Evolutionary conservation across 2,888 invertebrate species (phyloP).

Genomic region (Rhagonycha fulva): DNA sequence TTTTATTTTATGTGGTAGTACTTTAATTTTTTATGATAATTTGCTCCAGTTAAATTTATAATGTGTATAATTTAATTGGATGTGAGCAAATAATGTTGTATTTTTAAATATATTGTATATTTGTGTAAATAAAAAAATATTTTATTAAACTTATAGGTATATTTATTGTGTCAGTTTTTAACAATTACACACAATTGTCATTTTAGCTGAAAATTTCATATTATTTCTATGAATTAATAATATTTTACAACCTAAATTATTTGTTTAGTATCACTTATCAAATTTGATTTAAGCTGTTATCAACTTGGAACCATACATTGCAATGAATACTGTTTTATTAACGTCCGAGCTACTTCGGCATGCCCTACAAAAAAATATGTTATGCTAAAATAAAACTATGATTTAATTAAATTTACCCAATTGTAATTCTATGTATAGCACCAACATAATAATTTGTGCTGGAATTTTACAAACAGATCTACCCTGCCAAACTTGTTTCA

Average conservation of each 20-base stretch:
- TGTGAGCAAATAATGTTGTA: background rate
- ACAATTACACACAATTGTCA: background rate
- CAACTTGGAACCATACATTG: slow-evolving; percentile 46
- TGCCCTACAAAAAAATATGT: slow-evolving; percentile 56
- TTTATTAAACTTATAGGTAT: background rate
- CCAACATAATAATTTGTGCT: slow-evolving; percentile 66
- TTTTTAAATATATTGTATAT: background rate
- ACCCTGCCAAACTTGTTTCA: slow-evolving; percentile 60
- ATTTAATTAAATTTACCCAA: slow-evolving; percentile 55
- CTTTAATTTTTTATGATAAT: no score
- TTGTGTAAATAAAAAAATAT: background rate
- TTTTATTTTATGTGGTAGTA: no score
- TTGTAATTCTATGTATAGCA: slow-evolving; percentile 68
- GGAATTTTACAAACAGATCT: slow-evolving; percentile 59
- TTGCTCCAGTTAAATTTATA: no score
- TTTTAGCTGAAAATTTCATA: background rate
- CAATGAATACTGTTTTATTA: slow-evolving; percentile 66
- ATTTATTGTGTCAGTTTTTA: background rate
- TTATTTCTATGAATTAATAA: background rate
- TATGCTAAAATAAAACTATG: background rate
- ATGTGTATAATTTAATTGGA: background rate
- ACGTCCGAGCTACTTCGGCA: slow-evolving; percentile 61
- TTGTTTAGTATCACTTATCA: background rate
- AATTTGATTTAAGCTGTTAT: background rate
- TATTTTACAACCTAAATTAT: background rate